Evolutionary conservation across 2,113 vertebrate genomes (phyloP), one percentile per base, ranked within the genome.

Genomic region (Spilogale gracilis): DNA sequence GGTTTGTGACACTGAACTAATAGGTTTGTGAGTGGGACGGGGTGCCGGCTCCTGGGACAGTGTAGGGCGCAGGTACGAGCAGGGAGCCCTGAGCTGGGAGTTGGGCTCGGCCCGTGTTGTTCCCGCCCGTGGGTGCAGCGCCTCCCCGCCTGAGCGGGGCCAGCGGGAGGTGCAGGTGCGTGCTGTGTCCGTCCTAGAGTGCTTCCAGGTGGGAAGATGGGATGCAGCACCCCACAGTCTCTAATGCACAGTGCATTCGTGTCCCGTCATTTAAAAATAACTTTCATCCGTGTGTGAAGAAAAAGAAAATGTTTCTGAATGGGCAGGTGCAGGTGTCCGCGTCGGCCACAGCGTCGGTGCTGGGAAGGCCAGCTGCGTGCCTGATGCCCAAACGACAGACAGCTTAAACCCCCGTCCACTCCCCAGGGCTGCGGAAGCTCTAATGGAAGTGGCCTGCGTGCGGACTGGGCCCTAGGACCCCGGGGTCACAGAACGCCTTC

Each of bases 161-260:
- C 9, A 3, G 45, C 45, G 0, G 2, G 65, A 63, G 74, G 8
- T 56, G 0, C 2, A 0, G 0, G 0, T 32, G 1, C 10, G 8
- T 3, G 9, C 27, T 3, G 2, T 3, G 23, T 21, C 4, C 10
- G 13, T 54, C 11, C 9, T 6, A 16, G 9, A 5, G n/a, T 48
- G 30, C 27, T 8, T 27, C 23, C 9, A 27, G 23, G 50, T 61
- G 32, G 4, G 38, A 85, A 38, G 38, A 50, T 43, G 4, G 65
- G 25, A 48, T 54, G 67, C 52, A 43, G 65, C 61, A 38, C 50
- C 23, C 23, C 50, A 9, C 48, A 58, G 30, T 63, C 45, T 60
- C 43, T 38, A 45, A 13, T 45, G 10, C 61, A 48, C 32, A 43
- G 50, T 11, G 83, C 4, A 38, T 25, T 16, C 43, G 4, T 32